Evolutionary conservation across 1,140 invertebrate genomes (phyloP), one percentile per base, ranked within the genome.

Genomic region (Bombus pascuorum): DNA sequence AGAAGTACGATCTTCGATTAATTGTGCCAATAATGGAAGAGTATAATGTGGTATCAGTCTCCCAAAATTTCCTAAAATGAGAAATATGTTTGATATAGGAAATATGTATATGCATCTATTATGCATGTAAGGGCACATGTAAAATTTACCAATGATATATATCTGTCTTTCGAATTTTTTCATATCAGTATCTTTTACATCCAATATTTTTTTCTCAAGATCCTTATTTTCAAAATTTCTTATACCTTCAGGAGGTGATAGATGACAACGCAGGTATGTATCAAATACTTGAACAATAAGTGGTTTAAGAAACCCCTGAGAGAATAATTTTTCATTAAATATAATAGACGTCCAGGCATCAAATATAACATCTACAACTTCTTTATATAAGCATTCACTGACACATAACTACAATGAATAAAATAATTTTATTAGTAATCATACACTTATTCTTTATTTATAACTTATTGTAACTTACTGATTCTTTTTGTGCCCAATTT

Each of bases 341-440:
- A 97, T 93, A 85, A 98, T 94, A 53, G 96, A 95, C 70, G 97
- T 95, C 98, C 98, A 99, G 0, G 97, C 96, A 92, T 97, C 97
- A n/a, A 98, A 94, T 91, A 98, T 97, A 86, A 96, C 96, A 87
- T 98, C 98, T 90, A 98, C 96, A 2, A 97, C 97, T 93, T 98
- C 98, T 93, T 96, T 96, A 93, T 97, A 98, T 82, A 97, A 94
- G 81, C 95, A 96, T 90, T 97, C 97, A 85, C 97, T 97, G 81
- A 96, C 94, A 88, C 91, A 94, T 34, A 94, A 89, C 95, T 96
- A 83, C 32, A 91, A 87, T 42, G 4, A 65, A 62, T 73, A 74
- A 25, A 66, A 83, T 13, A 75, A 32, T 59, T 62, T 72, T 13
- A 57, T 70, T 84, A 84, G 34, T 75, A 62, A 37, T 39, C 28